Evolutionary conservation across 2,888 invertebrate species (phyloP), one percentile per base, ranked within the genome.

Genomic region (Thymelicus acteon): DNA sequence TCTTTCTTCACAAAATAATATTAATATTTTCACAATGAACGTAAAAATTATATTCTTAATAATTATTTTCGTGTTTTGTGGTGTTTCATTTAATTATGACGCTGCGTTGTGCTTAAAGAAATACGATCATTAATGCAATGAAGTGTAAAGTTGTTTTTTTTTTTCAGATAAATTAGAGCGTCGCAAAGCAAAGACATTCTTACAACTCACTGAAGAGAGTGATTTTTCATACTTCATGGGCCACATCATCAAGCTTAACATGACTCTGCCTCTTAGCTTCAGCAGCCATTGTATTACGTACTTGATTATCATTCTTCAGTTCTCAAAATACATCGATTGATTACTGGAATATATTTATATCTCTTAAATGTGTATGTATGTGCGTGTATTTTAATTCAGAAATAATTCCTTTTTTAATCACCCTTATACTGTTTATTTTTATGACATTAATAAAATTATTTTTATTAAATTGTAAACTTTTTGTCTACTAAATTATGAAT

Each of bases 321-420:
- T 92, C 73, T 89, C 91, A 0, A 92, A 92, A 75, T 89, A 91
- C 75, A 82, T 92, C 44, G 91, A 91, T 73, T 90, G 79, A 79
- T 6, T 58, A 7, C 10, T 44, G 8, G 4, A 12, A 10, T 44
- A 44, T 44, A 10, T 44, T 44, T 12, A 44, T 12, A 12, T 44
- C 44, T 10, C 4, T 0, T 44, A 10, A 44, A 10, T 10, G 12
- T 44, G 44, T 44, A 0, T 8, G 44, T n/a, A n/a, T 44, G 10
- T 44, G 7, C 7, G 8, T 2, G 44, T 44, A 2, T 8, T 8
- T 44, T 12, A 44, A 31, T 31, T 31, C 0, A 31, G 31, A 31
- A 31, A 31, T 31, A 31, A 31, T 5, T 1, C 5, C 31, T 31
- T 31, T 31, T 31, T 31, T 3, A 31, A 31, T 31, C 31, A 31